These are phyloP conservation scores for Chiloscyllium plagiosum DNA, from an alignment of 2,113 vertebrate genomes.

Conservation along the genomic window DNA sequence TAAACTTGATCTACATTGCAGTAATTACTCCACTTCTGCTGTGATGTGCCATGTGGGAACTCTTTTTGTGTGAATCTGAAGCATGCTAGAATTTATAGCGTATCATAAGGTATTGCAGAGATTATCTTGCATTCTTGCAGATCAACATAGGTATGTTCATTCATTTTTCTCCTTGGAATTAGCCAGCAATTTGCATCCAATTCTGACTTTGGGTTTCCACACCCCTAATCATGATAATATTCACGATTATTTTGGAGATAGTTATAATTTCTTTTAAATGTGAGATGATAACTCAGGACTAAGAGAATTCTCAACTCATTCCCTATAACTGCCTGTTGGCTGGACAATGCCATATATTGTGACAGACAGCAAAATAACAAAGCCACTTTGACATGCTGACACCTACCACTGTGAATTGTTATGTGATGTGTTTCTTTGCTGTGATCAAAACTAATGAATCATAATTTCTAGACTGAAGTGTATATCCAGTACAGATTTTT, in stretches of 20 bases:
- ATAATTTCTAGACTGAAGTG: not conserved
- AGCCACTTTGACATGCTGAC: not conserved
- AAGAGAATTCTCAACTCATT: not conserved
- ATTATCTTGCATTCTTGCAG: not conserved
- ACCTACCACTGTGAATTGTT: no score
- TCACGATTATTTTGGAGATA: not conserved
- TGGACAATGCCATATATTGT: not conserved
- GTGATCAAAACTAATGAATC: not conserved
- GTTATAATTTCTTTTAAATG: not conserved
- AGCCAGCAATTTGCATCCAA: not conserved
- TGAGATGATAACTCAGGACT: not conserved
- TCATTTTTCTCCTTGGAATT: not conserved
- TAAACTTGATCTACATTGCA: not conserved
- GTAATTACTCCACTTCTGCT: not conserved
- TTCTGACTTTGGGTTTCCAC: not conserved
- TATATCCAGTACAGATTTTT: not conserved
- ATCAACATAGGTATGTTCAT: not conserved
- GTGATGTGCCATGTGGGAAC: not conserved
- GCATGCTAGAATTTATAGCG: not conserved
- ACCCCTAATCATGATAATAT: not conserved
- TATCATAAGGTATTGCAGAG: not conserved
- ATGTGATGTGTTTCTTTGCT: not conserved
- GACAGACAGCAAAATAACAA: not conserved
- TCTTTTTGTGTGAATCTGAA: not conserved
- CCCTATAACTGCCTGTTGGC: not conserved